Evolutionary conservation across 2,797 vertebrate genomes (phyloP).

Genomic region (Melanotaenia parkinsoni): DNA sequence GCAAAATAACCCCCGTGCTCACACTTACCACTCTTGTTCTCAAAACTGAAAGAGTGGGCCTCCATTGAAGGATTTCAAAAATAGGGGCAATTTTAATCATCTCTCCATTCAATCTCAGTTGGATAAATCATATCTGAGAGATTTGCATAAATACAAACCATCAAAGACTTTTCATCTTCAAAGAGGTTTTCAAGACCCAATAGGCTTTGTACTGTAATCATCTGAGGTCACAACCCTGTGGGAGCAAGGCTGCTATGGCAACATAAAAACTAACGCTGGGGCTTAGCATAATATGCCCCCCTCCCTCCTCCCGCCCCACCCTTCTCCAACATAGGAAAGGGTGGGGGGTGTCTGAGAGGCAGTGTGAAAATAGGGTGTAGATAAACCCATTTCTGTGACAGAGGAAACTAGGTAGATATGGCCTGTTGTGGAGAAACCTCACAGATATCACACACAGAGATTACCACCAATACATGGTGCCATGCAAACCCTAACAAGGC

Average conservation of each 20-base stretch:
- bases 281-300: conserved; percentile 97
- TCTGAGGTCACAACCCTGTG: conserved; percentile 99
- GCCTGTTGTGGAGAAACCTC: conserved; percentile 52
- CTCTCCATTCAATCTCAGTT: conserved; percentile 99
- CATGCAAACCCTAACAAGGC: conserved; percentile 64
- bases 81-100: conserved; percentile 99
- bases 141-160: conserved; percentile 99
- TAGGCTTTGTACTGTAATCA: conserved; percentile 99
- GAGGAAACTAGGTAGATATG: conserved; percentile 65
- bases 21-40: conserved; percentile 86
- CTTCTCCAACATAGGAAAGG: conserved; percentile 70
- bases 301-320: conserved; percentile 23
- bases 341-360: conserved; percentile 47
- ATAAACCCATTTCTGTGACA: conserved; percentile 79
- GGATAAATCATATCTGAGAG: conserved; percentile 99
- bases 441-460: conserved; percentile 66
- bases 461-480: conserved; percentile 48
- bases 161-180: conserved; percentile 99
- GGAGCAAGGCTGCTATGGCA: conserved; percentile 99
- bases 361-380: conserved; percentile 76
- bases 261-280: conserved; percentile 99
- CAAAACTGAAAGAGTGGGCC: conserved; percentile 90
- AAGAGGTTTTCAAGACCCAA: conserved; percentile 99
- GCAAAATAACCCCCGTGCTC: conserved; percentile 86
- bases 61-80: conserved; percentile 94